Evolutionary conservation across 2,888 invertebrate genomes (phyloP), one percentile per base, ranked within the genome.

Genomic region (Gasteruption jaculator): DNA sequence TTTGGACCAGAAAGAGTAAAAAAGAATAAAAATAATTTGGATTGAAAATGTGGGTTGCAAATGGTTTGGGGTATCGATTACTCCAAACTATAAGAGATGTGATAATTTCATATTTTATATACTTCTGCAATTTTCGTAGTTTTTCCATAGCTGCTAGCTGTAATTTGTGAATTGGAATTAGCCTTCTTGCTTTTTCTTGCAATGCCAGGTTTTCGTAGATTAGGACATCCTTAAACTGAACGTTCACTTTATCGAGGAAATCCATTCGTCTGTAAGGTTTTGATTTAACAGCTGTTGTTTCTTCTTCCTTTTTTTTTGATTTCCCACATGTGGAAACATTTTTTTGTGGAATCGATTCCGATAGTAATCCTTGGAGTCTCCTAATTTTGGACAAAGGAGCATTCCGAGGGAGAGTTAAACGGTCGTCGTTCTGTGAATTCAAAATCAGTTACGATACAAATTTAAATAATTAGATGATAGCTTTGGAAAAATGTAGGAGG

Each of bases 161-260:
- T 18, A 93, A 70, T 3, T 76, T 74, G 6, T 73, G 73, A 0
- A 85, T 52, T 0, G 92, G 92, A 43, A 93, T 82, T 12, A 81
- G 57, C 4, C 73, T 68, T 38, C 77, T 75, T 0, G 90, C 90
- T 48, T 79, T 73, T 37, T 75, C 73, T 55, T 85, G 81, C 2
- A 89, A 66, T 1, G 74, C 68, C 41, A 75, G 71, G 60, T 88
- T 78, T 62, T 89, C 89, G 65, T 90, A 91, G 36, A 74, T 69
- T 48, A 83, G 63, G 30, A 86, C 79, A 36, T 73, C 73, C 53
- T 80, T 74, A 46, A 84, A 84, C 24, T 76, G 60, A 2, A 57
- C 43, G 34, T 68, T 66, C 25, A 76, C 60, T 24, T 66, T 68
- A 53, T 66, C 56, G 2, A 78, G 58, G 52, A 78, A 75, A 18